Base-by-base conservation (phyloP, 2,888 invertebrate species). In the Anarsia innoxiella region DNA sequence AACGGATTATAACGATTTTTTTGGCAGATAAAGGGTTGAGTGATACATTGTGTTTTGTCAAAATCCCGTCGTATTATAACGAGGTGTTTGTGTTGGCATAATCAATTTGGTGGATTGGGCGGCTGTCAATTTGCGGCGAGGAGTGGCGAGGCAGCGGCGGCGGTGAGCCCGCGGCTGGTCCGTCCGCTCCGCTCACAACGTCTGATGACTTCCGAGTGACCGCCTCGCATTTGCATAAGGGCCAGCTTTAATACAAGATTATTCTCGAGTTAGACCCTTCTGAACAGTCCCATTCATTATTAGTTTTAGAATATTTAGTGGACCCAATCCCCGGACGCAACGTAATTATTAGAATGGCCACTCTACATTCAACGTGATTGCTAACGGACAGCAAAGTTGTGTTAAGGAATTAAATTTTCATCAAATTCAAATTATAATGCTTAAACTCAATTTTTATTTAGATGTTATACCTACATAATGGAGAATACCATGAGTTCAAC, bases 171-270 rank as follows among this genome's bases (percentile, higher is more conserved):
- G 42, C 46, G 43, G 49, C 50, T 48, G 44, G 51, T 36, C 42
- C 55, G 59, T n/a, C n/a, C n/a, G n/a, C n/a, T n/a, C n/a, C n/a
- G n/a, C 51, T 56, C 46, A n/a, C n/a, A n/a, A 23, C 48, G 51
- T 53, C 51, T 74, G 77, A 78, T 78, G 77, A 82, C 79, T 83
- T 82, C 77, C 80, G 76, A 80, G 68, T 80, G 79, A 77, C 80
- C 79, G 79, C 74, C 62, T 64, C 62, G 58, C 63, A 80, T 83
- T 83, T 80, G 82, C 82, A 83, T 82, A 82, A 83, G 75, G 82
- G 73, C 68, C 65, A 63, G 67, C 66, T 68, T 71, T 74, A 80
- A 82, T 79, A 76, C 67, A 74, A 72, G 74, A 82, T 83, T 80
- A 82, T 75, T 73, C 71, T 70, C 72, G 62, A 72, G 74, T 76